A percentile compares a stretch with the other conserved stretches of the same genome.
phyloP scores from a whole-genome alignment of 2,797 vertebrate species.

The Amblyraja radiata region DNA sequence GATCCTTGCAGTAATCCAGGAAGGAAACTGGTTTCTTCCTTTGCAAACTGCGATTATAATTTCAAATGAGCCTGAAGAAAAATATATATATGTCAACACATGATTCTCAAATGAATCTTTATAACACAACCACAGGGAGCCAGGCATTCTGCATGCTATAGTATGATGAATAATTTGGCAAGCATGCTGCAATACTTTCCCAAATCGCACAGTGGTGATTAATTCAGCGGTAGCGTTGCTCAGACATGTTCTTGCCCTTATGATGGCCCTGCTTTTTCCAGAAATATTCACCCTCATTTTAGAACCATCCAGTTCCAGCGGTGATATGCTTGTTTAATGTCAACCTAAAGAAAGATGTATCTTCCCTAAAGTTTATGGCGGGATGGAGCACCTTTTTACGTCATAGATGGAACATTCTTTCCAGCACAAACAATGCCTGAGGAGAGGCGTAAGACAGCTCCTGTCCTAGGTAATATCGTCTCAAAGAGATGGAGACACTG shows the following conservation, averaged over 20 bases:
- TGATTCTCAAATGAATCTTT: constrained; percentile 15
- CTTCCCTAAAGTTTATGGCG: background rate
- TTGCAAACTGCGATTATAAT: background rate
- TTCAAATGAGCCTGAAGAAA: background rate
- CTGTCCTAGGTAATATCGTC: background rate
- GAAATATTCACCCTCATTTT: background rate
- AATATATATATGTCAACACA: constrained; percentile 9
- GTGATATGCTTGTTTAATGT: background rate
- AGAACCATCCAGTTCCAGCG: background rate
- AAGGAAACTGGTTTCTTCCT: background rate
- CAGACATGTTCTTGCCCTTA: background rate
- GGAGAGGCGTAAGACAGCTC: background rate
- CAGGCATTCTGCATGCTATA: background rate
- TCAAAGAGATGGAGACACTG: background rate
- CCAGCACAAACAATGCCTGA: background rate
- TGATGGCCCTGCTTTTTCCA: background rate
- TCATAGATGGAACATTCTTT: background rate
- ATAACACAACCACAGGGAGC: background rate
- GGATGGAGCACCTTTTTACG: background rate
- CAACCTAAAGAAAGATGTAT: background rate
- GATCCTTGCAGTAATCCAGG: no score
- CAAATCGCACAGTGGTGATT: background rate
- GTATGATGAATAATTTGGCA: constrained; percentile 12
- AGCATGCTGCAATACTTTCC: background rate
- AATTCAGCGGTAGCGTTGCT: background rate